phyloP scores from a whole-genome alignment of 2,797 vertebrate genomes.

The Melanotaenia boesemani region DNA sequence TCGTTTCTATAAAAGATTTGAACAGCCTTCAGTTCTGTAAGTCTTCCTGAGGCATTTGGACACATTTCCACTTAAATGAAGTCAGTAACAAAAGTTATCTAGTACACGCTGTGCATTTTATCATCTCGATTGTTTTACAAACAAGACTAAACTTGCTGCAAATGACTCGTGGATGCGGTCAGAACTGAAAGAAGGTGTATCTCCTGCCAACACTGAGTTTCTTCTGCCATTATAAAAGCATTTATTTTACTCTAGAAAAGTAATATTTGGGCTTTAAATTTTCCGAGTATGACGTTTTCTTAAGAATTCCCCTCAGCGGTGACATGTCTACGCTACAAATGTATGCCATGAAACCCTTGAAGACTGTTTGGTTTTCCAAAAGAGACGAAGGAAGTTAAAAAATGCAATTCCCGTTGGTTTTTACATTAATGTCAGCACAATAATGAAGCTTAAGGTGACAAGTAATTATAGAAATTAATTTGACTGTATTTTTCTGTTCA shows the following conservation, averaged over 20 bases:
- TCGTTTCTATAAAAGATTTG: neutral
- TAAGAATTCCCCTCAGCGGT: neutral
- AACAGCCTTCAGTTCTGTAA: neutral
- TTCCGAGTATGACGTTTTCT: neutral
- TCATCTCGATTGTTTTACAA: neutral
- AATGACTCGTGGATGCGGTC: neutral
- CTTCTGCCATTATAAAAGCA: neutral
- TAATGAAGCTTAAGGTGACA: neutral
- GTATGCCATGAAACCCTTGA: neutral
- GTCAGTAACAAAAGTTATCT: neutral
- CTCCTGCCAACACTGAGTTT: neutral
- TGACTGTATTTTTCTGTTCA: constrained; percentile 1
- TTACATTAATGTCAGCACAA: neutral
- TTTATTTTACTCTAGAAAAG: neutral
- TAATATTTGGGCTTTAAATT: neutral
- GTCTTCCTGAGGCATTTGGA: neutral
- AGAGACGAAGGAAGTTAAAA: neutral
- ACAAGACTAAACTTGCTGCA: neutral
- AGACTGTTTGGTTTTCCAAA: neutral
- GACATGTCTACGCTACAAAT: neutral
- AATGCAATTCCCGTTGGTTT: neutral
- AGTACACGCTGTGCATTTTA: neutral
- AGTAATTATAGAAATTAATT: neutral
- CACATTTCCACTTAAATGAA: neutral
- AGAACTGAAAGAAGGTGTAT: neutral